phyloP scores from a whole-genome alignment of 1,140 invertebrate species.

The Lutraria rhynchaena region DNA sequence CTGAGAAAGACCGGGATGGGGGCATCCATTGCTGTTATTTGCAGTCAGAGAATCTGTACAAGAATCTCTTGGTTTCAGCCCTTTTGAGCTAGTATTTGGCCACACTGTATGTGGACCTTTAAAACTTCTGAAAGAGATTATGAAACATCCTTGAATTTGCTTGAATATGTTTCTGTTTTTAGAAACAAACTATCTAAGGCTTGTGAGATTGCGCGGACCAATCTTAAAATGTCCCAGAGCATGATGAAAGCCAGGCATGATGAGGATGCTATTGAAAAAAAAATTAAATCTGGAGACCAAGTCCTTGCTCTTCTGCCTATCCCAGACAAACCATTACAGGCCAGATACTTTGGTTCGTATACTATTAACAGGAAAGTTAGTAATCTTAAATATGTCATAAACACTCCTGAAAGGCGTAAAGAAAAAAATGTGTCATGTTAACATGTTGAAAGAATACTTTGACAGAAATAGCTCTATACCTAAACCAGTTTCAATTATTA shows the following conservation, averaged over 20 bases:
- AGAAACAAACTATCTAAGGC: constrained; percentile 43
- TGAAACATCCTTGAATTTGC: constrained; percentile 8
- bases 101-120: constrained; percentile 37
- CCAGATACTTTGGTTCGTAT: not conserved
- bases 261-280: not conserved
- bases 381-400: not conserved
- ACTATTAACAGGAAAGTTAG: not conserved
- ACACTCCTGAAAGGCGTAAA: too few species aligned
- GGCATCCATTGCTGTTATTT: constrained; percentile 56
- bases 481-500: not conserved
- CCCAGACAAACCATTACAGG: not conserved
- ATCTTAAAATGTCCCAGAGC: constrained; percentile 46
- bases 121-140: constrained; percentile 34
- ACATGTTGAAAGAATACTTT: not conserved
- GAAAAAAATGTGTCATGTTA: constrained; percentile 6
- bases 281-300: not conserved
- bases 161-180: constrained; percentile 56
- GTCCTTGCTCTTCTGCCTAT: too few species aligned
- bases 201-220: constrained; percentile 45
- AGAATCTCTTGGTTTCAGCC: constrained; percentile 59
- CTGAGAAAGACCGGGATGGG: constrained; percentile 54
- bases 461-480: not conserved
- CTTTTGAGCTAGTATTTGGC: too few species aligned
- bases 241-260: constrained; percentile 54
- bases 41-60: constrained; percentile 58